Evolutionary conservation across 1,140 invertebrate genomes (phyloP).

Genomic region (Drosophila insularis): DNA sequence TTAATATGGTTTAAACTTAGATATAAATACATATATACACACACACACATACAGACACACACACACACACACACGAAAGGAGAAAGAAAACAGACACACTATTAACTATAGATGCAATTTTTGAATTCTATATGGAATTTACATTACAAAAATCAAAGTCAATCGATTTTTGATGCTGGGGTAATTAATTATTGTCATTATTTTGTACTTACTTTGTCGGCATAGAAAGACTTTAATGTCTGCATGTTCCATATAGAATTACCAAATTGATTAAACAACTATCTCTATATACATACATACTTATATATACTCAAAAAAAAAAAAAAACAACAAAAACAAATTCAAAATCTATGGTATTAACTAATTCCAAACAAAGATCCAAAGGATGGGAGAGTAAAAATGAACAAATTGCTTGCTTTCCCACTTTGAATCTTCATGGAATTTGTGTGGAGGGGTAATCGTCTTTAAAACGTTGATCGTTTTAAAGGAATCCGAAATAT

Average conservation of each 20-base stretch:
- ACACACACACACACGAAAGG: conserved; percentile 8
- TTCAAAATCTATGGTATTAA: conserved; percentile 75
- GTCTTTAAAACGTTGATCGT: conserved; percentile 54
- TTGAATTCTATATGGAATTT: neutral
- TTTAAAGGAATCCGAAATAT: neutral
- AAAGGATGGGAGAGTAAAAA: neutral
- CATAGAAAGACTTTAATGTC: neutral
- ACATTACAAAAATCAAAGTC: too few relatives aligned
- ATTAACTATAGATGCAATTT: neutral
- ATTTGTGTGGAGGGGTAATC: conserved; percentile 16
- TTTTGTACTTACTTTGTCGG: too few relatives aligned
- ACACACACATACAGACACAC: too few relatives aligned
- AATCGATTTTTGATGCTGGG: too few relatives aligned
- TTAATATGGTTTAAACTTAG: conserved; percentile 74
- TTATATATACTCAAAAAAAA: conserved; percentile 15
- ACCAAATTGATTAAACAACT: conserved; percentile 35
- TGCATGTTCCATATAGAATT: neutral
- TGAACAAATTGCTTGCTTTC: too few relatives aligned
- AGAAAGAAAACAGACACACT: neutral
- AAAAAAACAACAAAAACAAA: conserved; percentile 44
- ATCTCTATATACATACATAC: conserved; percentile 55
- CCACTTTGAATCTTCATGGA: conserved; percentile 41
- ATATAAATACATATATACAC: neutral
- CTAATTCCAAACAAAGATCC: conserved; percentile 51
- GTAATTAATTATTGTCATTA: too few relatives aligned